Percentiles rank a stretch among this genome's conserved stretches.
phyloP scores from a whole-genome alignment of 2,797 vertebrate genomes.

The Heteromormyrus szaboi region DNA sequence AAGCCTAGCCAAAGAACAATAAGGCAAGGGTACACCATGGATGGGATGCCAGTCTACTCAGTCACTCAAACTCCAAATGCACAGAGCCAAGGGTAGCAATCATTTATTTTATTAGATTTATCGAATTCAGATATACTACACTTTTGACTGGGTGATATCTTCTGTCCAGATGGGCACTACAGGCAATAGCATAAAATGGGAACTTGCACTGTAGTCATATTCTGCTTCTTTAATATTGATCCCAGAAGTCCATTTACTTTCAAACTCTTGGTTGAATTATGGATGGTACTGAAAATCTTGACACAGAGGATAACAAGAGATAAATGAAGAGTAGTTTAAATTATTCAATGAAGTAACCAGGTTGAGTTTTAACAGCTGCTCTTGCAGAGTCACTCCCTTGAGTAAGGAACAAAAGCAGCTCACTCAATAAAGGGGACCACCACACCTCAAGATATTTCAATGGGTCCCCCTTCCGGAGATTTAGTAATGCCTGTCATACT shows the following conservation, averaged over 20 bases:
- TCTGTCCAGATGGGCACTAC: background rate
- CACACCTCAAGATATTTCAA: background rate
- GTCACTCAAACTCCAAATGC: background rate
- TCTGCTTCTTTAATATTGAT: background rate
- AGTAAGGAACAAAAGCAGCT: background rate
- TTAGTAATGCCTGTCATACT: background rate
- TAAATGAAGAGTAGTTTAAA: slow-evolving; percentile 15
- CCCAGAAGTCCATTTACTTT: background rate
- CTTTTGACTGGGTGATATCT: background rate
- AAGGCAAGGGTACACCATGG: background rate
- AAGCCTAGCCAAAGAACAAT: background rate
- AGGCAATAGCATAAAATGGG: background rate
- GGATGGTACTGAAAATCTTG: background rate
- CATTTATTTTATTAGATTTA: background rate
- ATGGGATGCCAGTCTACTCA: background rate
- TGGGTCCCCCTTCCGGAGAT: background rate
- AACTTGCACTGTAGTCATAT: background rate
- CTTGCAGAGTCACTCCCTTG: background rate
- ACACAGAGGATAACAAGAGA: slow-evolving; percentile 9
- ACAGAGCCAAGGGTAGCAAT: background rate
- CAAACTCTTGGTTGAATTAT: slow-evolving; percentile 12
- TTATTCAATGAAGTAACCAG: slow-evolving; percentile 12
- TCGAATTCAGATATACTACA: background rate
- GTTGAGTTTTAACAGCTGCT: background rate
- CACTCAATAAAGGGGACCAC: too few species aligned